Conservation (phyloP, 1,140 invertebrate species). For the Oedothorax gibbosus region DNA sequence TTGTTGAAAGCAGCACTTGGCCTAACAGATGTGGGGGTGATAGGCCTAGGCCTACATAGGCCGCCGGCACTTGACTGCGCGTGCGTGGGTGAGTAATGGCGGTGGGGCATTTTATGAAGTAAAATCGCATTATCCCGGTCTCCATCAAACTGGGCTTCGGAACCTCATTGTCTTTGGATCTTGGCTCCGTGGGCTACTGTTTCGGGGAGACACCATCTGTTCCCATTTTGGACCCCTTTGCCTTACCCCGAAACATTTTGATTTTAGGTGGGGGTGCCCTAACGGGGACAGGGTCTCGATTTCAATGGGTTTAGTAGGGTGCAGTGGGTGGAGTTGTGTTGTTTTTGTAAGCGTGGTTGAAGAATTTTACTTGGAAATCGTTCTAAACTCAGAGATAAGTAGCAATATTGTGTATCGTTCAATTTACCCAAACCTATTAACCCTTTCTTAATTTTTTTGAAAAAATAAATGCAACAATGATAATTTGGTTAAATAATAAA, state of each 20-base stretch:
- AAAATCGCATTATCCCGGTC: conserved; percentile 57
- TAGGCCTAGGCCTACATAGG: background rate
- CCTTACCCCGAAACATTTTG: background rate
- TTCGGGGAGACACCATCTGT: conserved; percentile 53
- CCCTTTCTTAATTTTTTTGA: too few species aligned
- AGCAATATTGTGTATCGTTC: too few species aligned
- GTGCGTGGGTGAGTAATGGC: conserved; percentile 55
- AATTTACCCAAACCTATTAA: too few species aligned
- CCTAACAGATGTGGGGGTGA: conserved; percentile 34
- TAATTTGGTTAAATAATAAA: too few species aligned
- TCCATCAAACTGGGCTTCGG: conserved; percentile 48
- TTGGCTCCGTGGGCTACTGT: conserved; percentile 48
- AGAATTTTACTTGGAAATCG: too few species aligned
- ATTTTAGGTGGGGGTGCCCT: too few species aligned
- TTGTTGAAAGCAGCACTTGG: conserved; percentile 32
- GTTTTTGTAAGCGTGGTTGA: too few species aligned
- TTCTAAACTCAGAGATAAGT: too few species aligned
- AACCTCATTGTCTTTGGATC: conserved; percentile 59
- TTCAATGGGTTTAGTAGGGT: too few species aligned
- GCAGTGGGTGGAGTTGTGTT: too few species aligned
- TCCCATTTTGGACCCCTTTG: conserved; percentile 50
- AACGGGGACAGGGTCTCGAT: too few species aligned
- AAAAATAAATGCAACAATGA: too few species aligned
- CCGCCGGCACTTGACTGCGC: conserved; percentile 50
- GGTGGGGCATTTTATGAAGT: conserved; percentile 57